A percentile compares a stretch with the other conserved stretches of the same genome.
Conservation (phyloP, 2,797 vertebrate genomes). For the Sebastes oblongus region DNA sequence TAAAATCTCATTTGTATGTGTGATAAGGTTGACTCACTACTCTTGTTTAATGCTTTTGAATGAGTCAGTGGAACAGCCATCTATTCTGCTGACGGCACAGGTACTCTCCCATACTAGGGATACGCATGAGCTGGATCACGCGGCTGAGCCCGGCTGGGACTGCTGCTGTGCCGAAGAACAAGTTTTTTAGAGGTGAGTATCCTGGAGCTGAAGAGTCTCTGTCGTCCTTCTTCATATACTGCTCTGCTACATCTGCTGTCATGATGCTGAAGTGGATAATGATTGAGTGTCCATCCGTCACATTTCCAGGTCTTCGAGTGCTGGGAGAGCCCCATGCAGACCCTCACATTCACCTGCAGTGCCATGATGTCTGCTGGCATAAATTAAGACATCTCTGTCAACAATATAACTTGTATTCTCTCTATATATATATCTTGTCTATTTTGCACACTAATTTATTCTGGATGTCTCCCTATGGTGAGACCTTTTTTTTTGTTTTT, state of each 20-base stretch:
- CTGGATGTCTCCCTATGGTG: constrained; percentile 64
- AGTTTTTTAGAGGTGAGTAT: constrained; percentile 49
- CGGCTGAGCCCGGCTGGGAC: not conserved
- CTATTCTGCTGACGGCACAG: constrained; percentile 2
- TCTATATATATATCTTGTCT: constrained; percentile 50
- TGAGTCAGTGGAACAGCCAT: constrained; percentile 27
- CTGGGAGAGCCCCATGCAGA: constrained; percentile 15
- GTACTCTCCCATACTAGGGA: constrained; percentile 10
- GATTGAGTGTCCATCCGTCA: constrained; percentile 36
- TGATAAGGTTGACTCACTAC: constrained; percentile 19
- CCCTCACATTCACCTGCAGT: constrained; percentile 26
- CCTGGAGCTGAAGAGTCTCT: not conserved
- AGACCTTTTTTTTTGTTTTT: constrained; percentile 46
- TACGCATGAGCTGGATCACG: not conserved
- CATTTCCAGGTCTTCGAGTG: constrained; percentile 42
- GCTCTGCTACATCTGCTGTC: not conserved
- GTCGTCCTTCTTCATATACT: not conserved
- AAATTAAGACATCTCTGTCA: not conserved
- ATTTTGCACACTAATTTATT: constrained; percentile 83
- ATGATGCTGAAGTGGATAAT: constrained; percentile 19
- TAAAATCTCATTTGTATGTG: constrained; percentile 39
- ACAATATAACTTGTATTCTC: constrained; percentile 6
- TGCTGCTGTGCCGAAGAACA: constrained; percentile 14
- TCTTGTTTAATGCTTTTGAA: constrained; percentile 9
- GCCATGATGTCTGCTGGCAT: constrained; percentile 7